phyloP scores from a whole-genome alignment of 2,113 vertebrate genomes.

The Tachycineta bicolor region DNA sequence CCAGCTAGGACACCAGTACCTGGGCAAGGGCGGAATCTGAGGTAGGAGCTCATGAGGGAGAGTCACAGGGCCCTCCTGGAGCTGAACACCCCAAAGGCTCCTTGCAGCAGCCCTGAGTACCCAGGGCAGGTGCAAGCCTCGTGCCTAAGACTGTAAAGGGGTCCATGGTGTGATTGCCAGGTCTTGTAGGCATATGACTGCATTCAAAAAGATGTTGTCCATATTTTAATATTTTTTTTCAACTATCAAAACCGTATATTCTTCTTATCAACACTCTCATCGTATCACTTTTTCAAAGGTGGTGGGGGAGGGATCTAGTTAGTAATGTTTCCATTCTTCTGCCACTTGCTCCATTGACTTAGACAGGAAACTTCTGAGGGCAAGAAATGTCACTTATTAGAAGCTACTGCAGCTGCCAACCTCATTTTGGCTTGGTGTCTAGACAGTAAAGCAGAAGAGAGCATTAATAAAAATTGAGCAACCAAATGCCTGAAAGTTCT shows the following conservation, averaged over 20 bases:
- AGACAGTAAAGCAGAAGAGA: neutral
- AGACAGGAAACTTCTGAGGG: neutral
- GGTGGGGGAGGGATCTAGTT: neutral
- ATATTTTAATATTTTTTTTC: neutral
- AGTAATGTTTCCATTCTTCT: neutral
- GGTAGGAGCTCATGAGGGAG: neutral
- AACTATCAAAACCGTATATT: neutral
- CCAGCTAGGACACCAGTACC: neutral
- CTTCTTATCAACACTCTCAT: neutral
- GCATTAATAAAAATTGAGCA: neutral
- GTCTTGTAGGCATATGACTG: neutral
- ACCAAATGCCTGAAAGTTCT: neutral
- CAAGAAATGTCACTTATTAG: neutral
- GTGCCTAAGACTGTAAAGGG: neutral
- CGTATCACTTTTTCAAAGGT: neutral
- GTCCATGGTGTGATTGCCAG: neutral
- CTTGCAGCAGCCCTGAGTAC: neutral
- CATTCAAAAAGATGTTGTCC: neutral
- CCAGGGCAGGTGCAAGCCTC: neutral
- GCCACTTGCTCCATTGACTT: neutral
- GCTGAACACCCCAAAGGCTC: neutral
- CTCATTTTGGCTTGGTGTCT: constrained; percentile 8
- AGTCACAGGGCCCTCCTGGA: neutral
- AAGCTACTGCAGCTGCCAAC: neutral
- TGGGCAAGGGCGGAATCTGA: fast-evolving